Percentiles rank a stretch among this genome's conserved stretches.
phyloP scores from a whole-genome alignment of 1,140 invertebrate genomes.

The Probaryconus sp. region DNA sequence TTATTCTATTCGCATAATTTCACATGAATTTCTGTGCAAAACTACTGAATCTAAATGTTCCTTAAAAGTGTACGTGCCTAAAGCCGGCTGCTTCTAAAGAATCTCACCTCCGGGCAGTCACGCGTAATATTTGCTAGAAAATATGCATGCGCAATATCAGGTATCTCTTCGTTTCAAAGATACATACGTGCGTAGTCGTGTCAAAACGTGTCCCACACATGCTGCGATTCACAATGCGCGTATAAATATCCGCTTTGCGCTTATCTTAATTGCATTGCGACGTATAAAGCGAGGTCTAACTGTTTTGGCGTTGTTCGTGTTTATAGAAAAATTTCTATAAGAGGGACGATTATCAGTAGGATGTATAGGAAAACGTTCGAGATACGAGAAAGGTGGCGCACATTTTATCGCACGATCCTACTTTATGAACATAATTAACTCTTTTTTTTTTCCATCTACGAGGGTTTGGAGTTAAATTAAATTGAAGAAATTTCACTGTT shows the following conservation, averaged over 20 bases:
- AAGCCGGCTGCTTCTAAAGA: constrained; percentile 61
- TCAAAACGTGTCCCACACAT: constrained; percentile 39
- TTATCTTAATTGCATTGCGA: constrained; percentile 73
- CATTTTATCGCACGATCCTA: no score
- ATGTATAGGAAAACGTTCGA: neutral
- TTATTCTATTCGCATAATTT: no score
- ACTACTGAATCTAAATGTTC: constrained; percentile 46
- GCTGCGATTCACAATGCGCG: constrained; percentile 31
- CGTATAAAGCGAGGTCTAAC: constrained; percentile 54
- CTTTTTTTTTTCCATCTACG: no score
- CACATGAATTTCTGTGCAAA: neutral
- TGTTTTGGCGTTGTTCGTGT: constrained; percentile 45
- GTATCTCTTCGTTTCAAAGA: constrained; percentile 33
- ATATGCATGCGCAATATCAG: constrained; percentile 57
- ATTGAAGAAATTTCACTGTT: no score
- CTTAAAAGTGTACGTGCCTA: constrained; percentile 51
- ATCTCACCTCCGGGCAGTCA: constrained; percentile 63
- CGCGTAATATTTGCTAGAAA: constrained; percentile 61
- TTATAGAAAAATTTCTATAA: constrained; percentile 64
- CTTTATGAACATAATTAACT: no score
- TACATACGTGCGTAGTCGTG: constrained; percentile 29
- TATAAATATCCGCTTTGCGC: constrained; percentile 65
- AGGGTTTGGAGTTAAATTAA: no score
- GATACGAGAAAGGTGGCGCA: constrained; percentile 1
- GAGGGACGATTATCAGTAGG: constrained; percentile 16